Conservation (phyloP, 2,888 invertebrate species). For the Schizotus pectinicornis region DNA sequence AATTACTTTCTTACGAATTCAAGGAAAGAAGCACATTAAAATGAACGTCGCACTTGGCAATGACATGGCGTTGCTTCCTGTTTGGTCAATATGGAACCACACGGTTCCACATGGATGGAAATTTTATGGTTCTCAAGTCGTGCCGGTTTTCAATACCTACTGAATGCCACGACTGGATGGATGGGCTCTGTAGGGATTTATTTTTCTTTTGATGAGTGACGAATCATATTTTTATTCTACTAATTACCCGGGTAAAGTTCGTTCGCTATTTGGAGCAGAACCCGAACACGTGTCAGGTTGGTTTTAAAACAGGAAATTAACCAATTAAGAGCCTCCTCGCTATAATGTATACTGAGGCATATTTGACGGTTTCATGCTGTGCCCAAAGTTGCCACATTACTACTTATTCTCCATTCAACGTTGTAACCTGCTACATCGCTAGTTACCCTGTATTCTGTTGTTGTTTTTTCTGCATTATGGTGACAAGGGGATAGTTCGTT, state of each 20-base stretch:
- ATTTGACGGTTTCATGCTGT: no score
- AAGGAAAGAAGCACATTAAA: constrained; percentile 34
- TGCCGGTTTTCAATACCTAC: constrained; percentile 2
- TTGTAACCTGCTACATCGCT: background rate
- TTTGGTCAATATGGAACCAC: constrained; percentile 25
- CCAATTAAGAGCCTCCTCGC: constrained; percentile 1
- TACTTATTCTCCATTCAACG: background rate
- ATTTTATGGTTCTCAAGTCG: background rate
- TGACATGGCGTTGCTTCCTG: constrained; percentile 35
- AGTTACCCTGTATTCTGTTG: no score
- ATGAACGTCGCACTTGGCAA: constrained; percentile 34
- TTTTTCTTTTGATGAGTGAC: background rate
- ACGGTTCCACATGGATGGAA: background rate
- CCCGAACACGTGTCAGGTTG: constrained; percentile 6
- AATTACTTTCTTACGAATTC: constrained; percentile 31
- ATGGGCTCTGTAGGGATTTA: background rate
- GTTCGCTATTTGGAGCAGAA: constrained; percentile 5
- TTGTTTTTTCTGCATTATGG: no score
- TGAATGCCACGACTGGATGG: no score
- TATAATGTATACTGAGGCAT: background rate
- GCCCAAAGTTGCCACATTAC: no score
- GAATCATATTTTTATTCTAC: constrained; percentile 1
- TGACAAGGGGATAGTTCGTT: no score
- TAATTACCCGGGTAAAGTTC: constrained; percentile 1
- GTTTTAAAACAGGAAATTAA: constrained; percentile 12